phyloP scores from a whole-genome alignment of 2,797 vertebrate species.

The Iguana delicatissima region DNA sequence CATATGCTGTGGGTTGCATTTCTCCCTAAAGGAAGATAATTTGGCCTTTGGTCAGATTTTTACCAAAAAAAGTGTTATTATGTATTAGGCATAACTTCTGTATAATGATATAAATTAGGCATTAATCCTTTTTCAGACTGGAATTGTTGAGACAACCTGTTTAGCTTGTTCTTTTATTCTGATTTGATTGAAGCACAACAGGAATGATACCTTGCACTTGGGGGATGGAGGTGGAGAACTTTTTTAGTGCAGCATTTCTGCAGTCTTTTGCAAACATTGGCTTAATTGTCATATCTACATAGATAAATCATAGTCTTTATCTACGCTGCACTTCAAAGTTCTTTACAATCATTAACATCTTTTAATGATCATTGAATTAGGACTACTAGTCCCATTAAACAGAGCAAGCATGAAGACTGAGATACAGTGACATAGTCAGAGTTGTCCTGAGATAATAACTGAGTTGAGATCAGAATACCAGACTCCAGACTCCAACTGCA shows the following conservation, averaged over 20 bases:
- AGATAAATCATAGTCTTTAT: conserved; percentile 28
- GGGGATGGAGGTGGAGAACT: too few relatives aligned
- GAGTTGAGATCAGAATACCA: background rate
- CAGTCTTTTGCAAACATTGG: conserved; percentile 14
- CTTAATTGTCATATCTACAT: background rate
- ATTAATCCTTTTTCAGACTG: conserved; percentile 24
- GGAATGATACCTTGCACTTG: background rate
- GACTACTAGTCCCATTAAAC: conserved; percentile 2
- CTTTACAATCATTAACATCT: conserved; percentile 20
- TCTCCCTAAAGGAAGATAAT: background rate
- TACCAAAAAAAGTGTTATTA: background rate
- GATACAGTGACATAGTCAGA: background rate
- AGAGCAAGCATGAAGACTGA: conserved; percentile 1
- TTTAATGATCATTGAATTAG: conserved; percentile 11
- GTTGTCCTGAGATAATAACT: background rate
- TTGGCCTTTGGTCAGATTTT: background rate
- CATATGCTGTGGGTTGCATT: background rate
- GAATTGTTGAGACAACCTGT: background rate
- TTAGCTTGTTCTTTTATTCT: conserved; percentile 24
- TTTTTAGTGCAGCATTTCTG: background rate
- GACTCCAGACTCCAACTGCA: background rate
- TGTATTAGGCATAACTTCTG: background rate
- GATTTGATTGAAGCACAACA: conserved; percentile 42
- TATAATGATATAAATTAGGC: conserved; percentile 43
- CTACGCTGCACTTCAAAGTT: conserved; percentile 29